phyloP scores from a whole-genome alignment of 1,140 invertebrate species.

The Parasteatoda tepidariorum region DNA sequence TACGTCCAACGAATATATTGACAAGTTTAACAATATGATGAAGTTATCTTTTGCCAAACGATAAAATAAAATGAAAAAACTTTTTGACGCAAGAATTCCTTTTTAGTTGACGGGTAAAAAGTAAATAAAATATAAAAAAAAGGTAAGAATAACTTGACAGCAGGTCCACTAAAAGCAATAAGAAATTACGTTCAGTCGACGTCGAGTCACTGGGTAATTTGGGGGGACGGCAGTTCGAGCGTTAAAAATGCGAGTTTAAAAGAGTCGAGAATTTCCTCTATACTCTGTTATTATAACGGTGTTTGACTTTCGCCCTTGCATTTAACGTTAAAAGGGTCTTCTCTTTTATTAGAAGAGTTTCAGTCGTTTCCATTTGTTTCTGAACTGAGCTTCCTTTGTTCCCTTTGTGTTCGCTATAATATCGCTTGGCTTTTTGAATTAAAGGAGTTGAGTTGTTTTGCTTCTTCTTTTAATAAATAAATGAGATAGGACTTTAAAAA shows the following conservation, averaged over 20 bases:
- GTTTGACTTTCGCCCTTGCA: not conserved
- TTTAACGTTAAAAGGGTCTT: not conserved
- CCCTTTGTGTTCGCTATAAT: not conserved
- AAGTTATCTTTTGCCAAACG: not conserved
- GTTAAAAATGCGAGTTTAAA: not conserved
- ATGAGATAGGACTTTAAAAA: too few relatives aligned
- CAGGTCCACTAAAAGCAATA: not conserved
- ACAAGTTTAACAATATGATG: slow-evolving; percentile 11
- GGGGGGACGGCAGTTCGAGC: not conserved
- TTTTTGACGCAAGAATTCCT: not conserved
- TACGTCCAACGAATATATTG: not conserved
- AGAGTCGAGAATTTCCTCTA: not conserved
- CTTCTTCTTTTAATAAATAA: not conserved
- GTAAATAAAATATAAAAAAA: not conserved
- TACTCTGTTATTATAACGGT: slow-evolving; percentile 1
- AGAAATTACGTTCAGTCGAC: not conserved
- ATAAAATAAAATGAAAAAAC: not conserved
- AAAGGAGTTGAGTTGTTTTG: not conserved
- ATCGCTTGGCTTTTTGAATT: not conserved
- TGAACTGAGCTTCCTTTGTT: not conserved
- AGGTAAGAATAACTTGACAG: not conserved
- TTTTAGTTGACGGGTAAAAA: not conserved
- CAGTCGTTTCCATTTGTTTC: not conserved
- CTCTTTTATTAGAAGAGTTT: not conserved
- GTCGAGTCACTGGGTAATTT: not conserved